phyloP scores from a whole-genome alignment of 1,140 invertebrate species.

The Conopomorpha cramerella region DNA sequence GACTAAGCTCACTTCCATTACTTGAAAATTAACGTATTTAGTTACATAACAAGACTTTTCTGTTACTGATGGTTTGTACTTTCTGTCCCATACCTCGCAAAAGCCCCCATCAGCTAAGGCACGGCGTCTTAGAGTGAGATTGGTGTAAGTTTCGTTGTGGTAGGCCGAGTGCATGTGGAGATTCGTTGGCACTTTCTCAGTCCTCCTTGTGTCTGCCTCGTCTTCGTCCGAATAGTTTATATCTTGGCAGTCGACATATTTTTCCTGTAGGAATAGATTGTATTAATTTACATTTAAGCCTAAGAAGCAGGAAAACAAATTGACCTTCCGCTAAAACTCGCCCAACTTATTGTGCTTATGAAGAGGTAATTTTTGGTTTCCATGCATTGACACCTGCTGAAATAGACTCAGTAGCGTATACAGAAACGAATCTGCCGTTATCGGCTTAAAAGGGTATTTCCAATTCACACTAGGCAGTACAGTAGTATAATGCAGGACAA shows the following conservation, averaged over 20 bases:
- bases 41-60: not conserved
- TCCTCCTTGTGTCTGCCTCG: conserved; percentile 11
- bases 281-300: no score
- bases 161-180: conserved; percentile 29
- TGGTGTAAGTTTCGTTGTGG: conserved; percentile 15
- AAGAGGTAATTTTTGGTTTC: not conserved
- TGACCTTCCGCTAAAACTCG: not conserved
- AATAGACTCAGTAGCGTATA: no score
- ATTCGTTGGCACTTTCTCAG: conserved; percentile 25
- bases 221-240: conserved; percentile 36
- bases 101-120: conserved; percentile 23
- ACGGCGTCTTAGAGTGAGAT: conserved; percentile 4
- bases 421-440: no score
- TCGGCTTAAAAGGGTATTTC: no score
- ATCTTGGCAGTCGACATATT: conserved; percentile 40
- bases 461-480: no score
- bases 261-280: no score
- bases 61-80: no score
- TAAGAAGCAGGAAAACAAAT: conserved; percentile 4
- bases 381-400: no score
- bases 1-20: not conserved
- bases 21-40: not conserved
- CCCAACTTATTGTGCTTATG: conserved; percentile 1
- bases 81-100: conserved; percentile 22
- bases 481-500: no score